Base-by-base conservation (phyloP, 2,797 vertebrate genomes). In the Denticeps clupeoides region DNA sequence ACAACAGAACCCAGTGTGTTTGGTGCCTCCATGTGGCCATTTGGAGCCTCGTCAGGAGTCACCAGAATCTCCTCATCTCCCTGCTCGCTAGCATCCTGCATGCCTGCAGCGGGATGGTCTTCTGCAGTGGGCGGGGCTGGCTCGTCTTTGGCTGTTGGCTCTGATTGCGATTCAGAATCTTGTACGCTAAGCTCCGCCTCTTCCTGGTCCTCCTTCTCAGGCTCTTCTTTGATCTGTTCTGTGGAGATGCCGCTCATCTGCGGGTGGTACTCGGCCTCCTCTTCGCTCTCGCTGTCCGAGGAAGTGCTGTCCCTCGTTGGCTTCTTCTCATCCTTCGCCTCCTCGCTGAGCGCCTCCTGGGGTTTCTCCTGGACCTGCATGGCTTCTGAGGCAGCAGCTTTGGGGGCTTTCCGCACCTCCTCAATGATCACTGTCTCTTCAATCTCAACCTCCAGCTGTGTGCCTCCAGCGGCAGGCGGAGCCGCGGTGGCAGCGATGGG, bases 271-370 rank as follows among this genome's bases (percentile, higher is more conserved):
- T 95, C 92, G 1, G 86, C 89, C 72, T 90, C 90, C 26, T 89
- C 90, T 63, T 96, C 93, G 41, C 90, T 94, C 62, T 94, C 93
- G 45, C 89, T 94, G 66, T 82, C 82, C 21, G 91, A 91, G 0
- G 83, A 81, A 18, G 67, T 10, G 46, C 75, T 81, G 49, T 57
- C 69, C 51, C 53, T 70, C 1, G 1, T 21, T 1, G 10, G 15
- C 37, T 55, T 44, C 31, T 24, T 41, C 9, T 63, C 70, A 40
- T 65, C 60, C 2, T 27, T 24, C 0, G 49, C 43, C 25, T 49
- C 60, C 23, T 4, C 0, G 2, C 47, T 16, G 12, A 49, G 33
- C 7, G n/a, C 19, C 3, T 43, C 5, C 1, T 16, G 18, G 5
- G 45, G 26, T 43, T 24, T 11, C 11, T 62, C 60, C 16, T 70